Conservation (phyloP, 2,113 vertebrate genomes). For the Sus scrofa region T2T-Sscrofa CM000824.6:175977001-175977500, state of each 20-base stretch:
- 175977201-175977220: background rate
- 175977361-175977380: background rate
- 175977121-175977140: conserved; percentile 9
- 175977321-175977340: background rate
- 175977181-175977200: background rate
- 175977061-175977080: background rate
- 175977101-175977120: background rate
- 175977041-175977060: background rate
- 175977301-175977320: background rate
- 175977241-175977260: background rate
- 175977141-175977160: background rate
- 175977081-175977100: background rate
- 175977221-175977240: background rate
- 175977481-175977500: background rate
- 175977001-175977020: background rate
- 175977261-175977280: background rate
- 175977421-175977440: background rate
- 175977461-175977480: background rate
- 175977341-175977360: background rate
- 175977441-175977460: background rate
- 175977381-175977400: accelerated
- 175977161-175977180: background rate
- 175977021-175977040: background rate
- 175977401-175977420: background rate
- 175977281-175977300: background rate